A percentile compares a stretch with the other conserved stretches of the same genome.
These are phyloP conservation scores for Micrasema longulum DNA, from an alignment of 1,140 invertebrate species.

Conservation along the genomic window DNA sequence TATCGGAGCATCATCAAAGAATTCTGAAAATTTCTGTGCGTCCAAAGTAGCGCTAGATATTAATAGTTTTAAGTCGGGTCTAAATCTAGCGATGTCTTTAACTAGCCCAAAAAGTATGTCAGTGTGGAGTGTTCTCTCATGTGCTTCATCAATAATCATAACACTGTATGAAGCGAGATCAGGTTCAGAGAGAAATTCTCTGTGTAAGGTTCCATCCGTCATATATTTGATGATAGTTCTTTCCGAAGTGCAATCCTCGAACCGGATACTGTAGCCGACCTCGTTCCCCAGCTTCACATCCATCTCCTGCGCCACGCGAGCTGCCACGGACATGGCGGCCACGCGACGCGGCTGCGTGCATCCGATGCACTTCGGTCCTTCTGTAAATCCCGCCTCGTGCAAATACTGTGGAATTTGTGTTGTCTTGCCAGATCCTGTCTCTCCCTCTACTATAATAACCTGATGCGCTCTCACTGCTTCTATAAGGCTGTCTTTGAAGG, in stretches of 20 bases:
- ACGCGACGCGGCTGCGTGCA: conserved; percentile 97
- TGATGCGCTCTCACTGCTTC: conserved; percentile 91
- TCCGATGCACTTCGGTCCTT: conserved; percentile 87
- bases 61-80: conserved; percentile 93
- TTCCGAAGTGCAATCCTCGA: conserved; percentile 98
- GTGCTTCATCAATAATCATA: conserved; percentile 99
- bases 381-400: conserved; percentile 89
- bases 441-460: conserved; percentile 96
- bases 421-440: conserved; percentile 98
- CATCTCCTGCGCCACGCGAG: conserved; percentile 99
- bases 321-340: conserved; percentile 99
- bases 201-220: conserved; percentile 98
- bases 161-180: conserved; percentile 95
- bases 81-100: conserved; percentile 96
- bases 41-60: conserved; percentile 99
- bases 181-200: conserved; percentile 97
- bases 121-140: conserved; percentile 97
- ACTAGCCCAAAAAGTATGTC: conserved; percentile 98
- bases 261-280: conserved; percentile 98
- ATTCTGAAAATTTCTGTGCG: conserved; percentile 97
- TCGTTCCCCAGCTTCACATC: conserved; percentile 97
- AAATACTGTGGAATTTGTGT: conserved; percentile 99
- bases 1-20: conserved; percentile 98
- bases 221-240: conserved; percentile 99
- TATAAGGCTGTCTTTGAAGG: conserved; percentile 91